Evolutionary conservation across 2,113 vertebrate species (phyloP).

Genomic region (Megaceryle maxima): DNA sequence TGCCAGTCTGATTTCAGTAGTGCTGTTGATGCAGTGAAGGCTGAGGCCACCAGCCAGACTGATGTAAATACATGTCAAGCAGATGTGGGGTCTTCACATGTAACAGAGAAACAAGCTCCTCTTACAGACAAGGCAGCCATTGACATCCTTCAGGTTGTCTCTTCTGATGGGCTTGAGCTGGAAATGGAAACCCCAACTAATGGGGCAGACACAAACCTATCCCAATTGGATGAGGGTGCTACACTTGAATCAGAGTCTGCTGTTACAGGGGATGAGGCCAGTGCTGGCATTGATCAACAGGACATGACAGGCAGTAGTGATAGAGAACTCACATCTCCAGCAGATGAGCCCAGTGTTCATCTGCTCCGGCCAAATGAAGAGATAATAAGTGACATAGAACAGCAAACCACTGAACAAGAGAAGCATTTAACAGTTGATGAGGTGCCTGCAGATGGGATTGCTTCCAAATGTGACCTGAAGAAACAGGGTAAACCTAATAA

Average conservation of each 20-base stretch:
- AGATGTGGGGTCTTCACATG: not conserved
- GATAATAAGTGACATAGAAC: not conserved
- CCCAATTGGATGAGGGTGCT: not conserved
- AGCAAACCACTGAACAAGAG: not conserved
- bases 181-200: not conserved
- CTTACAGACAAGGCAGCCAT: not conserved
- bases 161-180: not conserved
- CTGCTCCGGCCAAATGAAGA: not conserved
- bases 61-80: not conserved
- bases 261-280: not conserved
- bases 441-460: not conserved
- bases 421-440: not conserved
- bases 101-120: not conserved
- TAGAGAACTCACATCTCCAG: not conserved
- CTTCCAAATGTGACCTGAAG: not conserved
- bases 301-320: not conserved
- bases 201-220: not conserved
- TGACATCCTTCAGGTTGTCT: not conserved
- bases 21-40: slow-evolving; percentile 12
- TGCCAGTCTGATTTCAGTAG: slow-evolving; percentile 4
- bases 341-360: not conserved
- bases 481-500: not conserved
- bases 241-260: not conserved
- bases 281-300: not conserved
- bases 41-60: not conserved